Evolutionary conservation across 2,888 invertebrate species (phyloP).

Genomic region (Timema podura): DNA sequence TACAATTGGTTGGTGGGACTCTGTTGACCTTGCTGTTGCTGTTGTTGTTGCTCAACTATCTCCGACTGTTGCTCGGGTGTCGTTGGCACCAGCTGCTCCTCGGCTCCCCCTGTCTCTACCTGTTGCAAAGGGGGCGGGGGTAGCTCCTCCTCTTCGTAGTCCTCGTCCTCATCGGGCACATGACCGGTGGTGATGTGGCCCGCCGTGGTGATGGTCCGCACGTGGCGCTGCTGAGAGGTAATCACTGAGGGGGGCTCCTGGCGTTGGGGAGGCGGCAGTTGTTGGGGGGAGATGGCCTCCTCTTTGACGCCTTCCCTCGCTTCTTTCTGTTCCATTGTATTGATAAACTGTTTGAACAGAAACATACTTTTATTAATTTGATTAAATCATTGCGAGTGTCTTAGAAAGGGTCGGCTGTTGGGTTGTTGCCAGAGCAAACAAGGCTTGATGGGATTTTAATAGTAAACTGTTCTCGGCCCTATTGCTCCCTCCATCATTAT

Average conservation of each 20-base stretch:
- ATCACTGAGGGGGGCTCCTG: slow-evolving; percentile 47
- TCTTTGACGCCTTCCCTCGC: too few relatives aligned
- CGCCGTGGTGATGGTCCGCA: slow-evolving; percentile 58
- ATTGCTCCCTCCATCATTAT: too few relatives aligned
- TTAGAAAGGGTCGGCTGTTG: too few relatives aligned
- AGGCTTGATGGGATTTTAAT: too few relatives aligned
- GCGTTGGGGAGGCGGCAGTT: background rate
- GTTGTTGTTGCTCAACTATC: slow-evolving; percentile 27
- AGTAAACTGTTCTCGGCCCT: too few relatives aligned
- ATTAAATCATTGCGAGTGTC: too few relatives aligned
- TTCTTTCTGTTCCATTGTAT: too few relatives aligned
- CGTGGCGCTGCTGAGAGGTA: slow-evolving; percentile 50
- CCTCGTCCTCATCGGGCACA: slow-evolving; percentile 24
- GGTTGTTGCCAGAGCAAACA: too few relatives aligned
- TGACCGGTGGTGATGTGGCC: slow-evolving; percentile 37
- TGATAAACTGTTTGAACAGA: too few relatives aligned
- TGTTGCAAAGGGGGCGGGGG: slow-evolving; percentile 26
- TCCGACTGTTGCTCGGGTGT: background rate
- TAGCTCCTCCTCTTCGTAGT: slow-evolving; percentile 22
- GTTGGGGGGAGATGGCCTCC: background rate
- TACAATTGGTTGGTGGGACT: background rate
- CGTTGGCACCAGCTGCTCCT: slow-evolving; percentile 2
- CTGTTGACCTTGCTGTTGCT: slow-evolving; percentile 32
- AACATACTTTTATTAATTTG: too few relatives aligned
- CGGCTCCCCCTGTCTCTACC: slow-evolving; percentile 23